Conservation (phyloP, 2,888 invertebrate species). For the Lithophane semibrunnea region DNA sequence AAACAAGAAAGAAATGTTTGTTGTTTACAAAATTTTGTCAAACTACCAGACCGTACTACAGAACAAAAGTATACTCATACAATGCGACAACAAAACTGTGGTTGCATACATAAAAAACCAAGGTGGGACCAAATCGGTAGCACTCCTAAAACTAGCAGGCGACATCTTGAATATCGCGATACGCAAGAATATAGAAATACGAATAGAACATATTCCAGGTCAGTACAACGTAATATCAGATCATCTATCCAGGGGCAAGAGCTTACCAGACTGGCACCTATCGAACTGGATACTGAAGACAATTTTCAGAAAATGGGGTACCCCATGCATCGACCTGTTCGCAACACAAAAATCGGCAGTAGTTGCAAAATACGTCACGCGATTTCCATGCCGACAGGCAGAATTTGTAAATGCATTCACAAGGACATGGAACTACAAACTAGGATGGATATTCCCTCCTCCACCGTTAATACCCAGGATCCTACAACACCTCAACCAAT, state of each 20-base stretch:
- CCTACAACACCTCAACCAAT: conserved; percentile 10
- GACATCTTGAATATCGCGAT: background rate
- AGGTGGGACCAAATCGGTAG: background rate
- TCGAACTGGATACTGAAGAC: no score
- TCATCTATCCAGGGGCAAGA: no score
- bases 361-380: no score
- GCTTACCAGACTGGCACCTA: no score
- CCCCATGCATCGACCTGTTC: no score
- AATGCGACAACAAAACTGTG: conserved; percentile 2
- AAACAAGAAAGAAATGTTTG: conserved; percentile 4
- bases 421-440: no score
- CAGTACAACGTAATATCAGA: conserved; percentile 1
- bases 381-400: no score
- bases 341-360: no score
- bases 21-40: background rate
- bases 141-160: background rate
- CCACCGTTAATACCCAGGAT: conserved; percentile 17
- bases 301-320: no score
- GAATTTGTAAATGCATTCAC: no score
- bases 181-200: background rate
- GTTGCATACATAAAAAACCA: conserved; percentile 4
- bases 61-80: conserved; percentile 6
- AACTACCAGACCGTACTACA: background rate
- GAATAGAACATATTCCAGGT: conserved; percentile 6
- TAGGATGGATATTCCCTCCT: conserved; percentile 12